Percentiles rank a stretch among this genome's conserved stretches.
Conservation (phyloP, 2,113 vertebrate genomes). For the Falcunculus frontatus region DNA sequence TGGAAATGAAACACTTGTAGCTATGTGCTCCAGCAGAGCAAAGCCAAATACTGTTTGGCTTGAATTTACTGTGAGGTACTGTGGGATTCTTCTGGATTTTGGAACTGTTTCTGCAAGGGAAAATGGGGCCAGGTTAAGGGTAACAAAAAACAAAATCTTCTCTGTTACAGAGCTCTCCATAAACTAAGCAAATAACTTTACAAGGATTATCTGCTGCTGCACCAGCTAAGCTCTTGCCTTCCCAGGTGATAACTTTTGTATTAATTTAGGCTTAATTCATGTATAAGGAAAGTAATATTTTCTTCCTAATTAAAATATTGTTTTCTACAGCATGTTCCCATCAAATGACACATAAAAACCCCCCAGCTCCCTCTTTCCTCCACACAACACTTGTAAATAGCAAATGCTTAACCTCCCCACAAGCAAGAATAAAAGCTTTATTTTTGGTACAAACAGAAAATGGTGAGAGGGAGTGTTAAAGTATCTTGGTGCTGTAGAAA, state of each 20-base stretch:
- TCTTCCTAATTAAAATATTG: background rate
- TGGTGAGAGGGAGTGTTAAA: background rate
- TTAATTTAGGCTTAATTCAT: background rate
- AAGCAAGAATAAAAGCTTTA: background rate
- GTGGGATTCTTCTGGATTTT: background rate
- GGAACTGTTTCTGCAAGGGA: background rate
- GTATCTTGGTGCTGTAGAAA: background rate
- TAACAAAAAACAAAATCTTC: background rate
- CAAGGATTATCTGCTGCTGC: background rate
- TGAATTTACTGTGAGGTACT: background rate
- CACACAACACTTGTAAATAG: background rate
- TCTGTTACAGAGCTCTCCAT: background rate
- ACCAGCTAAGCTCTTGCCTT: background rate
- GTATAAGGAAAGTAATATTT: background rate
- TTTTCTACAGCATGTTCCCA: background rate
- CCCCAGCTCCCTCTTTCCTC: background rate
- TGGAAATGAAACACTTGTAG: background rate
- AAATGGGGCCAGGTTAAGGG: background rate
- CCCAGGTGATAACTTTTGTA: background rate
- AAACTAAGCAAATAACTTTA: background rate
- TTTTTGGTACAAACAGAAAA: background rate
- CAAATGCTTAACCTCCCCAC: background rate
- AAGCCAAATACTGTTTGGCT: slow-evolving; percentile 11
- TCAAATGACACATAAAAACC: background rate
- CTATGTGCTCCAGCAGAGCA: background rate